Percentiles rank a stretch among this genome's conserved stretches.
Conservation (phyloP, 1,140 invertebrate species). For the Cydia fagiglandana region DNA sequence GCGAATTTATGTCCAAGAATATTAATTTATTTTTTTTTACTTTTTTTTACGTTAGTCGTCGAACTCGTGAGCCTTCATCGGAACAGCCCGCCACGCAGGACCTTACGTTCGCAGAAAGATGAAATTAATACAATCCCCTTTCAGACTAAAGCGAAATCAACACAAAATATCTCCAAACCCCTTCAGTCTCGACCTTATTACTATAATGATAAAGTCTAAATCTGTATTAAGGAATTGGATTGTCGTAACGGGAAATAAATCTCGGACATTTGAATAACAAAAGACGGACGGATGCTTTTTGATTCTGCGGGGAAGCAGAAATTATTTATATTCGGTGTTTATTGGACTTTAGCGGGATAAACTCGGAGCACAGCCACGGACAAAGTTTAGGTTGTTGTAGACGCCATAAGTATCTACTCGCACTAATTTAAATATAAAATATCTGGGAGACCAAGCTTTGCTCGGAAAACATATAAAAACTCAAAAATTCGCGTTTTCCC, state of each 20-base stretch:
- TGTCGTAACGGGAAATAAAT: slow-evolving; percentile 28
- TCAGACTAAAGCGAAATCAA: slow-evolving; percentile 31
- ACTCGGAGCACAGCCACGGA: background rate
- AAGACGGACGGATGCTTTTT: slow-evolving; percentile 32
- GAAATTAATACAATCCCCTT: slow-evolving; percentile 32
- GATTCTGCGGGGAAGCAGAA: slow-evolving; percentile 13
- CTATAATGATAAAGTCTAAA: background rate
- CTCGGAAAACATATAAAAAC: no score
- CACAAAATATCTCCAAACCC: background rate
- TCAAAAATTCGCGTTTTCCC: no score
- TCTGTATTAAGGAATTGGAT: background rate
- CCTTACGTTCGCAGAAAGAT: slow-evolving; percentile 32
- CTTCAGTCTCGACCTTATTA: background rate
- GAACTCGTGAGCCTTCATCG: background rate
- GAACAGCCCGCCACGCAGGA: background rate
- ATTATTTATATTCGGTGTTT: slow-evolving; percentile 31
- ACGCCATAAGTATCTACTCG: background rate
- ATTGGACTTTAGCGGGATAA: slow-evolving; percentile 19
- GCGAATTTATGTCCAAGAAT: no score
- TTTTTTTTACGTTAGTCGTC: background rate
- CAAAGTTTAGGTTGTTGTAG: background rate
- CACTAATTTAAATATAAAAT: no score
- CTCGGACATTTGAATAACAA: slow-evolving; percentile 29
- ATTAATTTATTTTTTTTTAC: no score
- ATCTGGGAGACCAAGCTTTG: no score